Percentiles rank a stretch among this genome's conserved stretches.
Conservation (phyloP, 2,888 invertebrate species). For the Euzophera pinguis region DNA sequence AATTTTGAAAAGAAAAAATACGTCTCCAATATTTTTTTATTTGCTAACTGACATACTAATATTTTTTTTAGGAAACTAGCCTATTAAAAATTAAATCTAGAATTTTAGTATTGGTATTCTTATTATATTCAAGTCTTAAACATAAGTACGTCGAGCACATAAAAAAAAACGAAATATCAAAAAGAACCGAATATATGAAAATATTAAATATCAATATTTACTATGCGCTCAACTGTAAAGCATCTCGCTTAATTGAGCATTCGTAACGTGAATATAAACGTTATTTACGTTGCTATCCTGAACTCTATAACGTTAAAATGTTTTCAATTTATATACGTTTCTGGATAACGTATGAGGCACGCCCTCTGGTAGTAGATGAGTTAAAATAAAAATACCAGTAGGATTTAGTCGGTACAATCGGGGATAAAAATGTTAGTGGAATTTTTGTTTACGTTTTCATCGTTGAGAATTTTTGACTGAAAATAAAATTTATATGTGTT, state of each 20-base stretch:
- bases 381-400: conserved; percentile 43
- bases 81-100: no score
- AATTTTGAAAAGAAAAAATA: no score
- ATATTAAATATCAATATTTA: background rate
- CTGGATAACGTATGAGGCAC: conserved; percentile 13
- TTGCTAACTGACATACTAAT: no score
- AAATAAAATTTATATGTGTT: no score
- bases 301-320: conserved; percentile 8
- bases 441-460: background rate
- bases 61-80: no score
- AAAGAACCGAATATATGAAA: background rate
- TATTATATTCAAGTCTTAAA: no score
- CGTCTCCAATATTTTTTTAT: no score
- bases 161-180: no score
- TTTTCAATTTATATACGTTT: conserved; percentile 12
- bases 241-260: background rate
- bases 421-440: background rate
- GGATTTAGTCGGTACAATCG: background rate
- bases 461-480: no score
- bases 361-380: conserved; percentile 49
- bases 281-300: background rate
- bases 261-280: conserved; percentile 1
- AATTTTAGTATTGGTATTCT: no score
- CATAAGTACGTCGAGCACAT: no score
- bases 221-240: background rate